Evolutionary conservation across 1,140 invertebrate species (phyloP).

Genomic region (fruit fly (Drosophila melanogaster)): Release_6_plus_ISO1_MT NT_037436.4:16518001-16518500

Average conservation of each 20-base stretch:
- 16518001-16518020: constrained; percentile 8
- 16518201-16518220: constrained; percentile 85
- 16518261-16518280: constrained; percentile 74
- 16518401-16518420: constrained; percentile 55
- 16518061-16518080: constrained; percentile 89
- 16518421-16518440: constrained; percentile 65
- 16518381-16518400: constrained; percentile 53
- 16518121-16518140: constrained; percentile 90
- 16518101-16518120: constrained; percentile 95
- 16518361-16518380: constrained; percentile 68
- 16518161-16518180: constrained; percentile 23
- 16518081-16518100: constrained; percentile 92
- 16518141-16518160: constrained; percentile 86
- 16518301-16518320: constrained; percentile 60
- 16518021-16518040: constrained; percentile 85
- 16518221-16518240: constrained; percentile 85
- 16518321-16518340: constrained; percentile 34
- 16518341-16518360: constrained; percentile 42
- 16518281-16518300: constrained; percentile 45
- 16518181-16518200: constrained; percentile 20
- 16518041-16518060: constrained; percentile 87
- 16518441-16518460: constrained; percentile 26
- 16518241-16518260: constrained; percentile 84
- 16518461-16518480: constrained; percentile 1
- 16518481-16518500: constrained; percentile 35